Evolutionary conservation across 2,797 vertebrate genomes (phyloP).

Genomic region (Channa striata): DNA sequence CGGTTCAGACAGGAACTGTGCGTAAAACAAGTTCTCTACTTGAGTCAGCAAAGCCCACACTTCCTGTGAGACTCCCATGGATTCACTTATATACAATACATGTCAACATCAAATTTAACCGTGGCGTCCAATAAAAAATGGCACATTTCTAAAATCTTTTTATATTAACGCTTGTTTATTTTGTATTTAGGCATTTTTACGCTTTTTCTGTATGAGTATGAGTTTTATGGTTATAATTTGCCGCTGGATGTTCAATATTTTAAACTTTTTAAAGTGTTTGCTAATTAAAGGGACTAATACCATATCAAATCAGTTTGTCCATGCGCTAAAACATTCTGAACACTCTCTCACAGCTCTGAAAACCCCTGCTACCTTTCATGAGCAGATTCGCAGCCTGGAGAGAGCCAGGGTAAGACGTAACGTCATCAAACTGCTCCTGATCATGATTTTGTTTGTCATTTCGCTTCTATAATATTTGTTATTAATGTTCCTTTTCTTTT

Average conservation of each 20-base stretch:
- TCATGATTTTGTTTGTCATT: not conserved
- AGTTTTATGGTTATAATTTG: too few species aligned
- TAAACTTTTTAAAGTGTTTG: not conserved
- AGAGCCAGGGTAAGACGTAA: constrained; percentile 91
- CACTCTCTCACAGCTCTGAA: constrained; percentile 90
- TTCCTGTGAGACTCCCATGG: constrained; percentile 61
- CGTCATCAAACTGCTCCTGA: not conserved
- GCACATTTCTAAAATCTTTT: too few species aligned
- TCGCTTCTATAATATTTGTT: not conserved
- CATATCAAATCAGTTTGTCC: too few species aligned
- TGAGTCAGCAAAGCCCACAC: constrained; percentile 61
- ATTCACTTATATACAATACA: too few species aligned
- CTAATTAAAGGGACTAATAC: not conserved
- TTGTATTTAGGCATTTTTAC: too few species aligned
- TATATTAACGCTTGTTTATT: too few species aligned
- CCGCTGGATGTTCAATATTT: constrained; percentile 3
- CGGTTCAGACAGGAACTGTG: too few species aligned
- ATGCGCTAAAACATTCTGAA: too few species aligned
- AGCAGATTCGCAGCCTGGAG: constrained; percentile 96
- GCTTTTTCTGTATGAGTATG: too few species aligned
- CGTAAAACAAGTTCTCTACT: constrained; percentile 47
- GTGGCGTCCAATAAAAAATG: too few species aligned
- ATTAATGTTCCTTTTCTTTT: not conserved
- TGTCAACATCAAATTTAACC: too few species aligned
- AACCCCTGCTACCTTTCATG: constrained; percentile 94